These are phyloP conservation scores for Leptopterna dolabrata DNA, from an alignment of 2,888 invertebrate genomes.

Conservation along the genomic window DNA sequence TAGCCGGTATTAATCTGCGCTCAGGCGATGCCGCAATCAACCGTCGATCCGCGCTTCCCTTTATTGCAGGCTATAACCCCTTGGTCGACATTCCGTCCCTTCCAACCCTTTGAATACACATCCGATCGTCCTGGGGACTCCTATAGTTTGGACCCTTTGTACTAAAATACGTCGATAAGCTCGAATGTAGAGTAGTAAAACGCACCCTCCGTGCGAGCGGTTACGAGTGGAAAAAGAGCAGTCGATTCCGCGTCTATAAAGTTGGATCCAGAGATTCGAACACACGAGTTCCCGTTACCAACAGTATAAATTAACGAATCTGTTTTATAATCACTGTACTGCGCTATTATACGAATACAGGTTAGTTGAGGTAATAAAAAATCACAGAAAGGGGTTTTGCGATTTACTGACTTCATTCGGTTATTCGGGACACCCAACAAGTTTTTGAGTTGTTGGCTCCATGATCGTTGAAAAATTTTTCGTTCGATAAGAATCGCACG, in stretches of 20 bases:
- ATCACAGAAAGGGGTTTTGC: too few relatives aligned
- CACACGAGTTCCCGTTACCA: background rate
- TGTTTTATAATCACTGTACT: too few relatives aligned
- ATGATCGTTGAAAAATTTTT: too few relatives aligned
- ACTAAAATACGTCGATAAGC: slow-evolving; percentile 22
- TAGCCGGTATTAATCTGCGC: slow-evolving; percentile 29
- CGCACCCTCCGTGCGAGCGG: background rate
- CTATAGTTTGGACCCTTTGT: background rate
- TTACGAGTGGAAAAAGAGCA: background rate
- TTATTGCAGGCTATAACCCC: background rate
- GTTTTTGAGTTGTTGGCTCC: too few relatives aligned
- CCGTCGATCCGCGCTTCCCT: slow-evolving; percentile 18
- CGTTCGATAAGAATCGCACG: too few relatives aligned
- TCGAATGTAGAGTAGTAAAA: background rate
- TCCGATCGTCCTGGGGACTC: background rate
- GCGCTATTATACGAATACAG: too few relatives aligned
- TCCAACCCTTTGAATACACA: background rate
- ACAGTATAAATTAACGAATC: background rate
- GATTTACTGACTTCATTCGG: too few relatives aligned
- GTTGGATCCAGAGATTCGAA: background rate
- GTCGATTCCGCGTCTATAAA: background rate
- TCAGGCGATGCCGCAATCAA: slow-evolving; percentile 24
- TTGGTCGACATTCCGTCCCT: background rate
- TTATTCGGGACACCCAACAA: too few relatives aligned
- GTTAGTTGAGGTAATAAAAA: too few relatives aligned